A percentile compares a stretch with the other conserved stretches of the same genome.
Evolutionary conservation across 1,140 invertebrate genomes (phyloP).

Genomic region (Pollicipes pollicipes): DNA sequence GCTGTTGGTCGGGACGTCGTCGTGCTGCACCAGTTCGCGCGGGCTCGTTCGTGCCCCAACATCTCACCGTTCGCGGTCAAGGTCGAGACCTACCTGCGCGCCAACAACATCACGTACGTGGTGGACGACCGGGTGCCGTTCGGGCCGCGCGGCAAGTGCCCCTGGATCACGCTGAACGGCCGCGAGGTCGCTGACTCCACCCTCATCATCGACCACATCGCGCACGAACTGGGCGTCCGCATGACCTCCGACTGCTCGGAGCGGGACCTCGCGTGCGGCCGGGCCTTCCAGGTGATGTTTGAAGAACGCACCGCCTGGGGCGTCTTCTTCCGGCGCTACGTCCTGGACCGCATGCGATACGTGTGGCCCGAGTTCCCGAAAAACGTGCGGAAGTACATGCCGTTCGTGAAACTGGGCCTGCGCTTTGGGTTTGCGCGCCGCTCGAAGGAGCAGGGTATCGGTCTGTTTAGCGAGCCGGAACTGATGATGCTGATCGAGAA

Average conservation of each 20-base stretch:
- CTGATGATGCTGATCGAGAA: constrained; percentile 5
- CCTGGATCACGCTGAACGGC: constrained; percentile 32
- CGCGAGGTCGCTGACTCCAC: constrained; percentile 29
- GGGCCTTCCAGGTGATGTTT: constrained; percentile 6
- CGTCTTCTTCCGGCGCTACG: background rate
- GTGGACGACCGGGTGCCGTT: constrained; percentile 21
- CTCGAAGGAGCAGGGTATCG: constrained; percentile 11
- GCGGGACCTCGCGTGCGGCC: background rate
- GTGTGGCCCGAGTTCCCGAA: background rate
- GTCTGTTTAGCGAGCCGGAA: constrained; percentile 5
- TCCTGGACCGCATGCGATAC: background rate
- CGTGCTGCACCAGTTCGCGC: constrained; percentile 17
- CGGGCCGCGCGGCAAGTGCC: constrained; percentile 25
- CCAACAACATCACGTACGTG: constrained; percentile 21
- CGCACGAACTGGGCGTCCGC: constrained; percentile 15
- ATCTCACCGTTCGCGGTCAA: constrained; percentile 23
- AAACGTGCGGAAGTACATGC: background rate
- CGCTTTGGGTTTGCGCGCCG: background rate
- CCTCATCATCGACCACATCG: constrained; percentile 26
- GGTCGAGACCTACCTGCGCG: constrained; percentile 23
- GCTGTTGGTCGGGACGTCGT: constrained; percentile 17
- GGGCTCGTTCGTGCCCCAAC: constrained; percentile 18
- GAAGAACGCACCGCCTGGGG: constrained; percentile 5
- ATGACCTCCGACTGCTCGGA: background rate
- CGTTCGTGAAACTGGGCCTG: background rate